phyloP scores from a whole-genome alignment of 2,888 invertebrate species.

The Drosophila birchii region DNA sequence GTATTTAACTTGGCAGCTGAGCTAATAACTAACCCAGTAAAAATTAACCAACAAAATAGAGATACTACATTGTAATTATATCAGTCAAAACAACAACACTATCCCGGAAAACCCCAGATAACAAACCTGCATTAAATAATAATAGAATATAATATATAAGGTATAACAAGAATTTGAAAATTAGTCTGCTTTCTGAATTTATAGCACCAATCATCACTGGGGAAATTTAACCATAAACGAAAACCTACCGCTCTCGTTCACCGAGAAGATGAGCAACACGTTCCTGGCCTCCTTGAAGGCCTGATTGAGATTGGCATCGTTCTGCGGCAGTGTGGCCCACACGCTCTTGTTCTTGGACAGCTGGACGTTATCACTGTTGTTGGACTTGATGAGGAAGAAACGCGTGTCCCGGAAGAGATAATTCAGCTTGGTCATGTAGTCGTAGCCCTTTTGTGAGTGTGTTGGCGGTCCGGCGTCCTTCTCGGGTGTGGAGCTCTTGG shows the following conservation, averaged over 20 bases:
- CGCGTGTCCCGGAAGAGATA: conserved; percentile 97
- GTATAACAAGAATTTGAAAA: too few relatives aligned
- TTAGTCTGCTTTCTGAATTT: too few relatives aligned
- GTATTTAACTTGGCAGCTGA: background rate
- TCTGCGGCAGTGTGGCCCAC: conserved; percentile 99
- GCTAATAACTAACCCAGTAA: conserved; percentile 2
- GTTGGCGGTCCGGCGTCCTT: conserved; percentile 49
- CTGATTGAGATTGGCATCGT: conserved; percentile 97
- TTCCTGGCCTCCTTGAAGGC: conserved; percentile 96
- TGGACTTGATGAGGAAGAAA: conserved; percentile 98
- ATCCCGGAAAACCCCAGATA: background rate
- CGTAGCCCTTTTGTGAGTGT: conserved; percentile 86
- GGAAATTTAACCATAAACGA: background rate
- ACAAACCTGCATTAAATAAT: too few relatives aligned
- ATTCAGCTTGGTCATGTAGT: conserved; percentile 94
- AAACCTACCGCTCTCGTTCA: conserved; percentile 94
- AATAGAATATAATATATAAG: background rate
- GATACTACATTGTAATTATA: background rate
- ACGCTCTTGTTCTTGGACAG: conserved; percentile 97
- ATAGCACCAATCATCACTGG: background rate
- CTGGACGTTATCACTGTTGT: conserved; percentile 98
- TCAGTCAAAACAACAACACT: background rate
- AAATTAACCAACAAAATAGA: background rate
- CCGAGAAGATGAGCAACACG: conserved; percentile 97
- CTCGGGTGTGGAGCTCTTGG: conserved; percentile 68